Conservation (phyloP, 2,797 vertebrate species). For the Sandelia bainsii region DNA sequence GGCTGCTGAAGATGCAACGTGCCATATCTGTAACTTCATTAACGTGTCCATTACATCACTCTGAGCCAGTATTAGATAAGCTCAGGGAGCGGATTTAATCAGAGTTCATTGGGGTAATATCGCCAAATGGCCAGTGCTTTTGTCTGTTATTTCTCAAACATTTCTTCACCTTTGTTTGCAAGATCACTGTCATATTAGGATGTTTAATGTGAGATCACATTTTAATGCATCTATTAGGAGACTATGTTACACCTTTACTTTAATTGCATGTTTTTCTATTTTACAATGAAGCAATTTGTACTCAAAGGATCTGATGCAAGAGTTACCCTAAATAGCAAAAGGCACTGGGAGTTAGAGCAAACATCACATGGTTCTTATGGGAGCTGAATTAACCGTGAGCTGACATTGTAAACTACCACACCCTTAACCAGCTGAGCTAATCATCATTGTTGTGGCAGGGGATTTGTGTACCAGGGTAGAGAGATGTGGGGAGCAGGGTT, state of each 20-base stretch:
- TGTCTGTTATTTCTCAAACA: constrained; percentile 39
- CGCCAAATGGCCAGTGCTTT: constrained; percentile 42
- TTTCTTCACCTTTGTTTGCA: constrained; percentile 26
- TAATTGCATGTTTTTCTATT: constrained; percentile 26
- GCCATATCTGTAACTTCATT: constrained; percentile 75
- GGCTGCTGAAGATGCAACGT: constrained; percentile 59
- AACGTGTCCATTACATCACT: constrained; percentile 79
- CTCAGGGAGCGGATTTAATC: constrained; percentile 65
- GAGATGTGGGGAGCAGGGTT: constrained; percentile 43
- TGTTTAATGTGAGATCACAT: constrained; percentile 9
- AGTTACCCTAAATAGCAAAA: constrained; percentile 11
- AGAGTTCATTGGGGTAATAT: constrained; percentile 67
- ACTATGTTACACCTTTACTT: not conserved
- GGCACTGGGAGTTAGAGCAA: constrained; percentile 19
- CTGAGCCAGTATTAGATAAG: constrained; percentile 68
- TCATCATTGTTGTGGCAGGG: constrained; percentile 54
- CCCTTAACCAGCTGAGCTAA: constrained; percentile 77
- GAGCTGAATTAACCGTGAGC: constrained; percentile 63
- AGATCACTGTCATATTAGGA: constrained; percentile 18
- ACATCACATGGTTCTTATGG: constrained; percentile 47
- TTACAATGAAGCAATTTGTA: constrained; percentile 25
- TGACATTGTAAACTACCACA: constrained; percentile 71
- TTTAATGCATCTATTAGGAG: constrained; percentile 16
- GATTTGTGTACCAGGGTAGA: constrained; percentile 58
- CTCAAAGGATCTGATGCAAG: constrained; percentile 2